Base-by-base conservation (phyloP, 2,888 invertebrate species). In the Xestobium rufovillosum region DNA sequence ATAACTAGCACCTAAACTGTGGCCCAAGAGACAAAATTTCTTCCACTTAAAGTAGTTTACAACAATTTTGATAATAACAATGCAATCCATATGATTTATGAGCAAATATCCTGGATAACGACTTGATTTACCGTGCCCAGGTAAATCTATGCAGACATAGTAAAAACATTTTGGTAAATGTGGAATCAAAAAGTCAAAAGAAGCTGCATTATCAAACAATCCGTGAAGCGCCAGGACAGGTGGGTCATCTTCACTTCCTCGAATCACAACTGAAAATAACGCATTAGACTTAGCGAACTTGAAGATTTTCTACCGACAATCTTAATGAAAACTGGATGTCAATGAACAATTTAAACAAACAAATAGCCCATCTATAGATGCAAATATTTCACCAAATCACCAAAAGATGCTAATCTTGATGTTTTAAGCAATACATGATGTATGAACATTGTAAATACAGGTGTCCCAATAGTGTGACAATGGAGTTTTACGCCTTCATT, bases 201-300 rank as follows among this genome's bases (percentile, higher is more conserved):
- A 67, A 1, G 72, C 74, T 0, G 74, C 73, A 4, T 76, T 75
- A 55, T 80, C 79, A 47, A 70, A 60, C 38, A 65, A 54, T 0
- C 80, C 80, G 47, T 79, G 80, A 13, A 75, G 61, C 2, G 72
- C 66, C 13, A 80, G 54, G 4, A 78, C 68, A 0, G 74, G 71
- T 2, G 71, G 69, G 28, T 72, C 61, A 13, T 57, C 53, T 48
- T 68, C 65, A 40, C 71, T 60, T 1, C 79, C 79, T 77, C 78
- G n/a, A n/a, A n/a, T n/a, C n/a, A n/a, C n/a, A n/a, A n/a, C n/a
- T n/a, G n/a, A n/a, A n/a, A n/a, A n/a, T n/a, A n/a, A n/a, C n/a
- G n/a, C n/a, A n/a, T n/a, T n/a, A n/a, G n/a, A n/a, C n/a, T n/a
- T n/a, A n/a, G n/a, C n/a, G n/a, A n/a, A n/a, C n/a, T n/a, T n/a